Conservation (phyloP, 2,888 invertebrate genomes). For the Aphrophora alni region DNA sequence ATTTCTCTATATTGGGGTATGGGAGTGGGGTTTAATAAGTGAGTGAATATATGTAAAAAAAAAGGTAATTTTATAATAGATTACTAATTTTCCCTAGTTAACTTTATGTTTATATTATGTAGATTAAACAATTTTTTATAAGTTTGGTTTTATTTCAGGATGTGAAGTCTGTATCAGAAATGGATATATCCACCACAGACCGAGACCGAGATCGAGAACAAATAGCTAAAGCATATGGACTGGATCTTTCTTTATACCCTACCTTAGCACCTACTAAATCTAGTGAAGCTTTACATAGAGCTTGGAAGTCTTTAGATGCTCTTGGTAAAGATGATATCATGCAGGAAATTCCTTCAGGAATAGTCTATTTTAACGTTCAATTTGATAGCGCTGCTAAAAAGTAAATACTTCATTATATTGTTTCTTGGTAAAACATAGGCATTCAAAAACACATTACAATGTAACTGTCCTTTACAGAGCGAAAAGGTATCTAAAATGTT, state of each 20-base stretch:
- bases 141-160: not conserved
- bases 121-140: no score
- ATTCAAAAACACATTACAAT: not conserved
- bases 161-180: not conserved
- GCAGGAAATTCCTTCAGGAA: slow-evolving; percentile 21
- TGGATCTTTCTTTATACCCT: slow-evolving; percentile 47
- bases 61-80: no score
- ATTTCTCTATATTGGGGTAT: no score
- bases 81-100: no score
- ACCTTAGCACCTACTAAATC: slow-evolving; percentile 6
- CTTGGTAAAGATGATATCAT: slow-evolving; percentile 17
- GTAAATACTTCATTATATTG: not conserved
- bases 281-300: slow-evolving; percentile 16
- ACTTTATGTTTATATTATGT: no score
- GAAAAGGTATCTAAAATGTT: no score
- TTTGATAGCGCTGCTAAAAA: slow-evolving; percentile 17
- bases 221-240: slow-evolving; percentile 47
- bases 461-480: no score
- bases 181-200: not conserved
- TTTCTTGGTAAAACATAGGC: not conserved
- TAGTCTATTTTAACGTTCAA: slow-evolving; percentile 15
- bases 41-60: no score
- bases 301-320: slow-evolving; percentile 6
- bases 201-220: slow-evolving; percentile 33
- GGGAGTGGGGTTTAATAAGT: no score